phyloP scores from a whole-genome alignment of 2,113 vertebrate species.

The Coryphaenoides rupestris region DNA sequence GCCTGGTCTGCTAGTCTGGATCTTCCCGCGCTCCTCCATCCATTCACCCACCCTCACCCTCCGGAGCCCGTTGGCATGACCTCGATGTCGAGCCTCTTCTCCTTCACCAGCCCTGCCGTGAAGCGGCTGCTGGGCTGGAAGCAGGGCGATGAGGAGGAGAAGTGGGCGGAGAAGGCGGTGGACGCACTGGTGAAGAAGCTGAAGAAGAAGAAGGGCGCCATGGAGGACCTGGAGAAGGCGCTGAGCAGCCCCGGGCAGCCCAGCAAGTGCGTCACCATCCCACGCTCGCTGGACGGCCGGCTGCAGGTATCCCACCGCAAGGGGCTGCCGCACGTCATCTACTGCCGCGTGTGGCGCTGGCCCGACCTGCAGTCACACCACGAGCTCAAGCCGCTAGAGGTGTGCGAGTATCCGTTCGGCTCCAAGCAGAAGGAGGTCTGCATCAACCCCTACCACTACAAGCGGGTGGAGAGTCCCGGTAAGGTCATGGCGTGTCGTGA shows the following conservation, averaged over 20 bases:
- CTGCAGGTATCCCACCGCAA: slow-evolving; percentile 97
- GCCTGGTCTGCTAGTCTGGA: not conserved
- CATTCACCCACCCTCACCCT: slow-evolving; percentile 6
- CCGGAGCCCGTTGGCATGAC: slow-evolving; percentile 61
- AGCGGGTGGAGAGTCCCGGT: slow-evolving; percentile 97
- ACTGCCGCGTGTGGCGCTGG: slow-evolving; percentile 98
- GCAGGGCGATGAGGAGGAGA: slow-evolving; percentile 98
- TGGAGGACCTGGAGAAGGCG: slow-evolving; percentile 98
- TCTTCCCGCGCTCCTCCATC: not conserved
- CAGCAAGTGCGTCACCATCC: slow-evolving; percentile 98
- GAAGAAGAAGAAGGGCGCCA: slow-evolving; percentile 98
- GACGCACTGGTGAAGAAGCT: slow-evolving; percentile 97
- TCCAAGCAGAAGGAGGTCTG: slow-evolving; percentile 99
- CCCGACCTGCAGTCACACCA: slow-evolving; percentile 97
- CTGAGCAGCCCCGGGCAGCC: slow-evolving; percentile 95
- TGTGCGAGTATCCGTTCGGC: slow-evolving; percentile 98
- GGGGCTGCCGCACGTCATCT: slow-evolving; percentile 96
- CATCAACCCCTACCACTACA: slow-evolving; percentile 99
- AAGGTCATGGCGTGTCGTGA: slow-evolving; percentile 24
- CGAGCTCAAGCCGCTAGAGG: slow-evolving; percentile 95
- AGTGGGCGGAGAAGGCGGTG: slow-evolving; percentile 98
- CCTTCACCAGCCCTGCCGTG: slow-evolving; percentile 98
- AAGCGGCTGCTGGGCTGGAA: slow-evolving; percentile 98
- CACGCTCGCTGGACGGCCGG: slow-evolving; percentile 91
- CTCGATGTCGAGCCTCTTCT: slow-evolving; percentile 97